Percentiles rank a stretch among this genome's conserved stretches.
Evolutionary conservation across 2,113 vertebrate genomes (phyloP).

Genomic region (Channa argus): DNA sequence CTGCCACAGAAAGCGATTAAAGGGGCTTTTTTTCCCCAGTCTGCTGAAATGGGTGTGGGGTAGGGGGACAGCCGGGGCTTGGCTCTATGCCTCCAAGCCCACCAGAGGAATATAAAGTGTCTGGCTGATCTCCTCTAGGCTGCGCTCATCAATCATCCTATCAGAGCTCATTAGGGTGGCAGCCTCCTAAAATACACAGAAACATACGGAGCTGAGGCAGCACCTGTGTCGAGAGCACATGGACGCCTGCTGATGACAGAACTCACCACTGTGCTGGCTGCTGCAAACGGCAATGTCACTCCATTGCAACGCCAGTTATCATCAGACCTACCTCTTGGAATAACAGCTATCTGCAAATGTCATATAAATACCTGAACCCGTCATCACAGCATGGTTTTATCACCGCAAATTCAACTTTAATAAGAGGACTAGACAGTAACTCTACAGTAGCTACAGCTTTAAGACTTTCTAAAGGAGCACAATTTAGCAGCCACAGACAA

Average conservation of each 20-base stretch:
- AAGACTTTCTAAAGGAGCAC: slow-evolving; percentile 2
- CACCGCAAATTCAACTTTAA: slow-evolving; percentile 30
- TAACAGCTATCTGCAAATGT: slow-evolving; percentile 53
- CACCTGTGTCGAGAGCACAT: slow-evolving; percentile 69
- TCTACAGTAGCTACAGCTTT: too few relatives aligned
- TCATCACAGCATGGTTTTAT: slow-evolving; percentile 53
- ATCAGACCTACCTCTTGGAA: slow-evolving; percentile 40
- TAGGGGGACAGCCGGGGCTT: slow-evolving; percentile 53
- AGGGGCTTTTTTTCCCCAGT: slow-evolving; percentile 71
- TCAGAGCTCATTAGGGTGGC: slow-evolving; percentile 82
- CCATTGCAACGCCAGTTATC: slow-evolving; percentile 25
- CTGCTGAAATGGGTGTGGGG: slow-evolving; percentile 21
- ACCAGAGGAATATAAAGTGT: slow-evolving; percentile 81
- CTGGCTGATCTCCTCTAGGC: slow-evolving; percentile 79
- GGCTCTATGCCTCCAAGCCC: slow-evolving; percentile 73
- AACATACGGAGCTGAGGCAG: slow-evolving; percentile 73
- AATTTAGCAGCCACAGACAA: slow-evolving; percentile 9
- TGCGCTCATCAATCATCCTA: slow-evolving; percentile 85
- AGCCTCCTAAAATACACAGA: slow-evolving; percentile 73
- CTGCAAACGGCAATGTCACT: slow-evolving; percentile 37
- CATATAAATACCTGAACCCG: slow-evolving; percentile 29
- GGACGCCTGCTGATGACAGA: slow-evolving; percentile 52
- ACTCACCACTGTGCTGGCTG: slow-evolving; percentile 43
- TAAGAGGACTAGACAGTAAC: slow-evolving; percentile 45
- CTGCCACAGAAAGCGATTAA: slow-evolving; percentile 68